These are phyloP conservation scores for Alosa alosa DNA, from an alignment of 2,113 vertebrate species.

Conservation along the genomic window DNA sequence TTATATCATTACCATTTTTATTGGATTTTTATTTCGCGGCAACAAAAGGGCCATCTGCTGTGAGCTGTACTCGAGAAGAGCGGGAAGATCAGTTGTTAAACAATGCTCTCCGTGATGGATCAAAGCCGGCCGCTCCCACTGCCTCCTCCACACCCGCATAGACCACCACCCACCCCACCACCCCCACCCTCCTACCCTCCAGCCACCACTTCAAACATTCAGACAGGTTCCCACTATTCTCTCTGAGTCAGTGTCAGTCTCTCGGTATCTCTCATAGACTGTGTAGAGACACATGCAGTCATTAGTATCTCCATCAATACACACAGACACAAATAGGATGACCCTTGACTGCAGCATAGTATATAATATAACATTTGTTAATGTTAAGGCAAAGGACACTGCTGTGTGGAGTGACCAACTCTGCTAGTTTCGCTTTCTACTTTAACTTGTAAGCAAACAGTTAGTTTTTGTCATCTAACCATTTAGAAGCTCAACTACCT, in stretches of 20 bases:
- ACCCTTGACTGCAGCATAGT: too few relatives aligned
- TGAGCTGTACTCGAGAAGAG: slow-evolving; percentile 58
- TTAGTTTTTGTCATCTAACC: not conserved
- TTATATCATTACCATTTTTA: slow-evolving; percentile 81
- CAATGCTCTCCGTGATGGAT: slow-evolving; percentile 56
- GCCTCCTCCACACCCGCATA: not conserved
- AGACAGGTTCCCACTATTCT: slow-evolving; percentile 40
- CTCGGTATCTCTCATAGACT: slow-evolving; percentile 10
- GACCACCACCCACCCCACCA: slow-evolving; percentile 18
- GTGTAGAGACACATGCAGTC: too few relatives aligned
- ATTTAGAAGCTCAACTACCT: not conserved
- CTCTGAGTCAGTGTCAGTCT: not conserved
- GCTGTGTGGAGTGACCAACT: not conserved
- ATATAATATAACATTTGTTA: not conserved
- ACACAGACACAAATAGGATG: slow-evolving; percentile 24
- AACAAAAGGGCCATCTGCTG: slow-evolving; percentile 77
- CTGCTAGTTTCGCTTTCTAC: not conserved
- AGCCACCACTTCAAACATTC: slow-evolving; percentile 38
- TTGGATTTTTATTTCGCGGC: slow-evolving; percentile 78
- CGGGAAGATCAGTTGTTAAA: slow-evolving; percentile 63
- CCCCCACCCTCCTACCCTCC: slow-evolving; percentile 25
- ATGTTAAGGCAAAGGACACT: not conserved
- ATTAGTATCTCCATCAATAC: slow-evolving; percentile 34
- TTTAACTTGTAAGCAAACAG: not conserved
- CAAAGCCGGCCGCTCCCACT: slow-evolving; percentile 54